phyloP scores from a whole-genome alignment of 2,797 vertebrate genomes.

The Amphiprion clarkii region DNA sequence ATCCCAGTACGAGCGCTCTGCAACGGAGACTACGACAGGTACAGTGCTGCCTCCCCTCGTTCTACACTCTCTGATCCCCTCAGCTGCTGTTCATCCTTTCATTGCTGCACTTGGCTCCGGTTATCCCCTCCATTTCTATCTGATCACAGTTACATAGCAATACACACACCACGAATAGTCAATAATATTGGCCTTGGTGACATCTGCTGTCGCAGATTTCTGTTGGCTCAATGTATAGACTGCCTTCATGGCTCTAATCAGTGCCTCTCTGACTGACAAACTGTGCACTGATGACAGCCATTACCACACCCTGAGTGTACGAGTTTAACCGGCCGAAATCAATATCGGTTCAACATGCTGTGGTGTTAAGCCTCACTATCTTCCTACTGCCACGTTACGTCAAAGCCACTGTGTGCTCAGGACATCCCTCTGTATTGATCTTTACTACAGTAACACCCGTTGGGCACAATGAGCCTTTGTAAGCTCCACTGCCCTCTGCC shows the following conservation, averaged over 20 bases:
- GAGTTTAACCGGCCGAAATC: slow-evolving; percentile 53
- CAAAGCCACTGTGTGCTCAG: slow-evolving; percentile 16
- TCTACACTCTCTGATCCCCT: slow-evolving; percentile 6
- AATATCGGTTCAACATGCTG: slow-evolving; percentile 32
- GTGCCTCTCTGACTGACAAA: slow-evolving; percentile 38
- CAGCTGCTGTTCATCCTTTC: slow-evolving; percentile 12
- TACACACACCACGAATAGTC: neutral
- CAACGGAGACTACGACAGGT: slow-evolving; percentile 94
- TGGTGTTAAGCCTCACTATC: slow-evolving; percentile 24
- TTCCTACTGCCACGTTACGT: slow-evolving; percentile 30
- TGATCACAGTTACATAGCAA: slow-evolving; percentile 25
- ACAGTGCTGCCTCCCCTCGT: slow-evolving; percentile 21
- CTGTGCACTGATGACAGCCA: slow-evolving; percentile 21
- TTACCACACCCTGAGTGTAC: slow-evolving; percentile 29
- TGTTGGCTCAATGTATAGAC: slow-evolving; percentile 21
- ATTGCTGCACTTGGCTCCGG: neutral
- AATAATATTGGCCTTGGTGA: slow-evolving; percentile 2
- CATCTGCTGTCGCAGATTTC: slow-evolving; percentile 36
- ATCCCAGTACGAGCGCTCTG: slow-evolving; percentile 93
- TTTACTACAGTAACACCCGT: neutral
- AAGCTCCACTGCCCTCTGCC: slow-evolving; percentile 23
- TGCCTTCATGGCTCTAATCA: slow-evolving; percentile 34
- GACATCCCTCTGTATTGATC: slow-evolving; percentile 41
- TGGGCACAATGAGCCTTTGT: slow-evolving; percentile 10
- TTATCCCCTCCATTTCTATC: neutral